Percentiles rank a stretch among this genome's conserved stretches.
These are phyloP conservation scores for Chaitophorus viminalis DNA, from an alignment of 2,888 invertebrate genomes.

Conservation along the genomic window DNA sequence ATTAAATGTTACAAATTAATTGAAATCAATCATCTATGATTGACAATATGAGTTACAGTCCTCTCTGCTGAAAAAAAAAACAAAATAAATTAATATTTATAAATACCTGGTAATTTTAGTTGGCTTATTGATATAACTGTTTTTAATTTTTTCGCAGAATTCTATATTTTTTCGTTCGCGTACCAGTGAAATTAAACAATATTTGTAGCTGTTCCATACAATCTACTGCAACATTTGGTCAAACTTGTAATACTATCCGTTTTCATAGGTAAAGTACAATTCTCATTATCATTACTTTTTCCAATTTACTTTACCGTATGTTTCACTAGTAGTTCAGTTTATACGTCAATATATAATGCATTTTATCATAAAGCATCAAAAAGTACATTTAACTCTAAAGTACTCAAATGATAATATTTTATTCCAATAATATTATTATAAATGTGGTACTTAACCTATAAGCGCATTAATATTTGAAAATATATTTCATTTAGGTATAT, in stretches of 20 bases:
- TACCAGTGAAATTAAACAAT: not conserved
- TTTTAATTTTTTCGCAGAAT: not conserved
- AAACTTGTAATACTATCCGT: not conserved
- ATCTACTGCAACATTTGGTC: not conserved
- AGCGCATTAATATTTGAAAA: not conserved
- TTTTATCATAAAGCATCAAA: not conserved
- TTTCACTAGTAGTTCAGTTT: not conserved
- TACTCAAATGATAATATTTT: not conserved
- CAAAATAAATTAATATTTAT: too few species aligned
- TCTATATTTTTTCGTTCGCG: not conserved
- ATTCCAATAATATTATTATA: not conserved
- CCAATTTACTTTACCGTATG: not conserved
- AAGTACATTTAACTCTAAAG: not conserved
- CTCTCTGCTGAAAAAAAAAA: too few species aligned
- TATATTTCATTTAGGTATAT: not conserved
- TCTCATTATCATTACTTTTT: not conserved
- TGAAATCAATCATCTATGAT: too few species aligned
- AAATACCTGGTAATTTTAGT: too few species aligned
- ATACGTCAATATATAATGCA: not conserved
- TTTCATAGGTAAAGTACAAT: constrained; percentile 4
- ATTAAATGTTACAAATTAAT: too few species aligned
- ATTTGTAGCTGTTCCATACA: not conserved
- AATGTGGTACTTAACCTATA: not conserved
- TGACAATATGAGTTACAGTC: too few species aligned
- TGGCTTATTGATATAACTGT: not conserved